Conservation (phyloP, 2,797 vertebrate species). For the Calcarius lapponicus region DNA sequence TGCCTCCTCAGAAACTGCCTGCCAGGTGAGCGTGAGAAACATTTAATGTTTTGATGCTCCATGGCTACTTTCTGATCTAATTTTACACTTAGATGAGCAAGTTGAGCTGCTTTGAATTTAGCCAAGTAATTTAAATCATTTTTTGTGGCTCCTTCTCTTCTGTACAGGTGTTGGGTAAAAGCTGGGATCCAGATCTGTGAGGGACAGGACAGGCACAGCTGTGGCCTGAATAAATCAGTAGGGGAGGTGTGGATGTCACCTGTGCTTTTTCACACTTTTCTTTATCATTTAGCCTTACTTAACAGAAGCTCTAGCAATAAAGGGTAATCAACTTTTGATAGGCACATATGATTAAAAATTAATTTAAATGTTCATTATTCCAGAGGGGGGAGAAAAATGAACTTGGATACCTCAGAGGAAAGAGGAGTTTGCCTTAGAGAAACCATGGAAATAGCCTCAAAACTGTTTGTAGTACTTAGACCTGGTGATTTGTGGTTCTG, state of each 20-base stretch:
- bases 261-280: background rate
- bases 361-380: background rate
- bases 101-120: background rate
- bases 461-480: background rate
- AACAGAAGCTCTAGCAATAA: background rate
- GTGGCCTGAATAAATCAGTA: background rate
- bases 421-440: background rate
- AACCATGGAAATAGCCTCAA: background rate
- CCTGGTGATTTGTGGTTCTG: slow-evolving; percentile 30
- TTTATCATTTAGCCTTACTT: background rate
- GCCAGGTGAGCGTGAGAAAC: background rate
- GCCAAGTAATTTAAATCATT: background rate
- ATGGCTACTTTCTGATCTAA: background rate
- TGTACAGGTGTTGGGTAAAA: background rate
- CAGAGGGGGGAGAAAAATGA: background rate
- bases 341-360: background rate
- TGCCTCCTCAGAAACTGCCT: background rate
- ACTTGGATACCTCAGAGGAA: background rate
- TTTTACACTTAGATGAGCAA: background rate
- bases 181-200: background rate
- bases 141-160: background rate
- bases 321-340: background rate
- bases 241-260: background rate
- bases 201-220: background rate
- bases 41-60: background rate